Percentiles rank a stretch among this genome's conserved stretches.
These are phyloP conservation scores for Dasyornis broadbenti DNA, from an alignment of 2,113 vertebrate species.

Conservation along the genomic window DNA sequence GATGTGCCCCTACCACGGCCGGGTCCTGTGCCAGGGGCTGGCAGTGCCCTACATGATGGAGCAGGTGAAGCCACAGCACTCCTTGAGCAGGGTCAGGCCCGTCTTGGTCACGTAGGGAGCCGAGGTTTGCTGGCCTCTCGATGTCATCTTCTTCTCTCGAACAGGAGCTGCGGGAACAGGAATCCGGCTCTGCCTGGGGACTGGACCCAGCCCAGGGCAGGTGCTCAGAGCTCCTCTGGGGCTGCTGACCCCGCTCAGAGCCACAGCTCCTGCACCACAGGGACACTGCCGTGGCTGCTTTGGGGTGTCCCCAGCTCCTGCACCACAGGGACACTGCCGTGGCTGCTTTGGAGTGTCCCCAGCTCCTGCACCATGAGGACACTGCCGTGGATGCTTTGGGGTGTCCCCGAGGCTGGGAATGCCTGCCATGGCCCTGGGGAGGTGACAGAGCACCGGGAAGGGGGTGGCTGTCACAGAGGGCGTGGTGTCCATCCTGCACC, in stretches of 20 bases:
- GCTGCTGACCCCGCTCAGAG: background rate
- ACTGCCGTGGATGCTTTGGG: background rate
- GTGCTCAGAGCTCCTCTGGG: background rate
- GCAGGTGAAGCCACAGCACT: constrained; percentile 89
- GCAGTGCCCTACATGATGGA: constrained; percentile 79
- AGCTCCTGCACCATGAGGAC: background rate
- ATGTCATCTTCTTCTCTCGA: constrained; percentile 63
- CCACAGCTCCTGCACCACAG: background rate
- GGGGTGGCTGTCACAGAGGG: background rate
- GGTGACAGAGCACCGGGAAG: background rate
- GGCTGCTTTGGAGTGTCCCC: background rate
- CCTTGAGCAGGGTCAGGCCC: constrained; percentile 82
- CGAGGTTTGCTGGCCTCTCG: constrained; percentile 75
- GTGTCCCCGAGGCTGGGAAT: background rate
- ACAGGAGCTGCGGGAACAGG: constrained; percentile 47
- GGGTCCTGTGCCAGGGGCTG: background rate
- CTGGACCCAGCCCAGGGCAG: background rate
- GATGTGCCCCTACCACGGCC: background rate
- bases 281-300: background rate
- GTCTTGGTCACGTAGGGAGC: constrained; percentile 78
- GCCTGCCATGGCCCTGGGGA: background rate
- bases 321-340: background rate
- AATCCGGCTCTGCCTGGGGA: fast-evolving
- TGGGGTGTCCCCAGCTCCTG: background rate
- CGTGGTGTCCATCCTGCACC: background rate